These are phyloP conservation scores for Chrysotoxum bicinctum DNA, from an alignment of 2,888 invertebrate species.

Conservation along the genomic window DNA sequence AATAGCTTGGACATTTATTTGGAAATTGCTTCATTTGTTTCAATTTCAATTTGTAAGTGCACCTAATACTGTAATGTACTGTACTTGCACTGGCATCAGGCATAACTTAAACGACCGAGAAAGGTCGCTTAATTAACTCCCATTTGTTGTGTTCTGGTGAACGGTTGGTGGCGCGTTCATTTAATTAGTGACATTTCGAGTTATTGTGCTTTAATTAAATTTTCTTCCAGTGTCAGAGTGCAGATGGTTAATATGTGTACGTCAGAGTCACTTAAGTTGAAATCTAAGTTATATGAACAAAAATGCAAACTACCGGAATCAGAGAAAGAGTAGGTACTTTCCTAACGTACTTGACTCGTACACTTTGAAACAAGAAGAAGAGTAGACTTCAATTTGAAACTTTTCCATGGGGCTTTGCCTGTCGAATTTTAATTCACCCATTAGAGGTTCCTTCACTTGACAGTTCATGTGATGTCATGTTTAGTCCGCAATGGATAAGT, in stretches of 20 bases:
- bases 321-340: background rate
- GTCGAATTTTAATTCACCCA: slow-evolving; percentile 41
- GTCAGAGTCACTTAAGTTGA: background rate
- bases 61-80: background rate
- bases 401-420: slow-evolving; percentile 13
- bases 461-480: slow-evolving; percentile 5
- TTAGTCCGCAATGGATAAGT: slow-evolving; percentile 2
- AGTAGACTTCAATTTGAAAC: slow-evolving; percentile 22
- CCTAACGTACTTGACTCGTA: background rate
- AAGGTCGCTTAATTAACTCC: slow-evolving; percentile 67
- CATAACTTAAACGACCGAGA: background rate
- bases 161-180: slow-evolving; percentile 36
- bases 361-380: background rate
- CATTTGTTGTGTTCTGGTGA: slow-evolving; percentile 39
- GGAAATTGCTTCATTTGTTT: slow-evolving; percentile 53
- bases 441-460: background rate
- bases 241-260: slow-evolving; percentile 27
- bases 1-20: slow-evolving; percentile 22
- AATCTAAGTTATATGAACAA: background rate
- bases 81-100: background rate
- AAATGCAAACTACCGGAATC: background rate
- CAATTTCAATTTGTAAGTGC: slow-evolving; percentile 10
- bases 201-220: slow-evolving; percentile 64
- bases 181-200: slow-evolving; percentile 65
- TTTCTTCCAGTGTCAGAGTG: slow-evolving; percentile 59